A percentile compares a stretch with the other conserved stretches of the same genome.
Conservation (phyloP, 2,888 invertebrate species). For the Scaptomyza parva region DNA sequence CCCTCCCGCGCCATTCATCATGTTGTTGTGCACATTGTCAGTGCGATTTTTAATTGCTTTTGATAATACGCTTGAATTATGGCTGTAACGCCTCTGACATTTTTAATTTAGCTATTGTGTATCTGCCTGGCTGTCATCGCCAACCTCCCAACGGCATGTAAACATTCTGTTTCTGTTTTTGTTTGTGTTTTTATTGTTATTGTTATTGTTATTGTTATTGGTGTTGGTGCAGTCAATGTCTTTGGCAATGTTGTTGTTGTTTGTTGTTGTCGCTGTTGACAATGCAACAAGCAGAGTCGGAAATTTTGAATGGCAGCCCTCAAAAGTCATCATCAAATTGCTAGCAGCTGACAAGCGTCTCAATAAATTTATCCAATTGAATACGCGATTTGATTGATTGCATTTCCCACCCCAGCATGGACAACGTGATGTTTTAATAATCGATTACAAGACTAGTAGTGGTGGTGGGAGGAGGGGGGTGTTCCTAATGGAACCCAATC, state of each 20-base stretch:
- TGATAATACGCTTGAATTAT: constrained; percentile 75
- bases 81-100: constrained; percentile 62
- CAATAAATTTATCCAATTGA: constrained; percentile 68
- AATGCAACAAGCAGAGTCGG: constrained; percentile 26
- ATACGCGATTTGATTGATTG: constrained; percentile 68
- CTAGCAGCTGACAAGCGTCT: constrained; percentile 39
- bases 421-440: constrained; percentile 16
- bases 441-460: constrained; percentile 31
- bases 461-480: too few relatives aligned
- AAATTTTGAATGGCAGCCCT: constrained; percentile 41
- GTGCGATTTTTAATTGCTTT: constrained; percentile 71
- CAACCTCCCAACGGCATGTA: constrained; percentile 45
- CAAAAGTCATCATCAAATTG: constrained; percentile 48
- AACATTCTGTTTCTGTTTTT: constrained; percentile 43
- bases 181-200: too few relatives aligned
- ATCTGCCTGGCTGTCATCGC: constrained; percentile 20
- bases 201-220: constrained; percentile 38
- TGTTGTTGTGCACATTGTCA: constrained; percentile 32
- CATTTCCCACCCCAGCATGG: constrained; percentile 46
- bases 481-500: constrained; percentile 19
- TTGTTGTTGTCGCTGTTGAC: too few relatives aligned
- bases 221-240: constrained; percentile 23
- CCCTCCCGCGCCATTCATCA: background rate
- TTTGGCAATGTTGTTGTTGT: constrained; percentile 10
- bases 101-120: constrained; percentile 66